Percentiles rank a stretch among this genome's conserved stretches.
phyloP scores from a whole-genome alignment of 1,140 invertebrate genomes.

The Drosophila hydei region DNA sequence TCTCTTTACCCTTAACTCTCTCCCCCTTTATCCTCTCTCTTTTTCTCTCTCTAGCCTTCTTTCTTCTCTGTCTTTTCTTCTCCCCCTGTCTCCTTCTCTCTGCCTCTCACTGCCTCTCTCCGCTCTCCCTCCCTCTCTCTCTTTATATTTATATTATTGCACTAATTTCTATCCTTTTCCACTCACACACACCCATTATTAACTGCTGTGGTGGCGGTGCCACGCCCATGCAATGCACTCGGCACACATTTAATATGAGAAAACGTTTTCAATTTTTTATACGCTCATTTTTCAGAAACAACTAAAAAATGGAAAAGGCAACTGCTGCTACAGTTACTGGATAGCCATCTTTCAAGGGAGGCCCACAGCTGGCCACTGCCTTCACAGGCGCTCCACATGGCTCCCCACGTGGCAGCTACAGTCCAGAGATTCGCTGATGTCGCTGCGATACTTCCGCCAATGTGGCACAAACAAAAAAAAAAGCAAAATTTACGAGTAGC shows the following conservation, averaged over 20 bases:
- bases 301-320: constrained; percentile 38
- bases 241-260: constrained; percentile 80
- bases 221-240: constrained; percentile 50
- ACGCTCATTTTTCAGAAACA: constrained; percentile 57
- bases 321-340: constrained; percentile 11
- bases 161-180: constrained; percentile 22
- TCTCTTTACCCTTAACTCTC: not conserved
- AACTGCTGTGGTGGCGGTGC: constrained; percentile 38
- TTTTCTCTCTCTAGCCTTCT: not conserved
- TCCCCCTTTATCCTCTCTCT: not conserved
- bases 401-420: constrained; percentile 35
- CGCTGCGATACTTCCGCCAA: constrained; percentile 78
- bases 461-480: constrained; percentile 67
- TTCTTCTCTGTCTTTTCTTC: not conserved
- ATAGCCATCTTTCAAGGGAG: constrained; percentile 14
- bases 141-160: not conserved
- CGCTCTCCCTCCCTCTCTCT: not conserved
- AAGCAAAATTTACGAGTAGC: not conserved
- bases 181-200: constrained; percentile 54
- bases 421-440: constrained; percentile 65
- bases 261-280: constrained; percentile 80
- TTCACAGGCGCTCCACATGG: constrained; percentile 18
- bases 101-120: no score
- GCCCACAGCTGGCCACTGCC: constrained; percentile 25
- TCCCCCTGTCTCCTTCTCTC: not conserved